phyloP scores from a whole-genome alignment of 1,140 invertebrate species.

The Dreissena rostriformis region DNA sequence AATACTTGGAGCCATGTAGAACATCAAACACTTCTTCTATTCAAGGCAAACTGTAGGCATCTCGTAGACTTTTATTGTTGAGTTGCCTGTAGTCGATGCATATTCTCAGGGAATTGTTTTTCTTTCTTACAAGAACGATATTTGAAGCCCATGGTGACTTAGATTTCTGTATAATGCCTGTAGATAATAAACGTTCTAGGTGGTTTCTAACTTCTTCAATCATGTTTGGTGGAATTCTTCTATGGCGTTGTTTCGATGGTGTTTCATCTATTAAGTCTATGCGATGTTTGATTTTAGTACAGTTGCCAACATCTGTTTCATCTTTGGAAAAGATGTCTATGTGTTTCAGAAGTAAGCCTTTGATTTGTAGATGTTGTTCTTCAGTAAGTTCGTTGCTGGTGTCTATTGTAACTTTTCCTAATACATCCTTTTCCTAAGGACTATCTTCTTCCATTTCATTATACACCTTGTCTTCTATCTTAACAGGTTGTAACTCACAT shows the following conservation, averaged over 20 bases:
- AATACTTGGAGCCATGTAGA: slow-evolving; percentile 2
- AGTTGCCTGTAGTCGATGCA: slow-evolving; percentile 32
- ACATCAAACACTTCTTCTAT: slow-evolving; percentile 50
- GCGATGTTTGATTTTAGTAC: slow-evolving; percentile 32
- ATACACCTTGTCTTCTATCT: slow-evolving; percentile 20
- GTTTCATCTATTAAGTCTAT: slow-evolving; percentile 49
- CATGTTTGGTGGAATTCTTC: slow-evolving; percentile 47
- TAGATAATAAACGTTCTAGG: slow-evolving; percentile 47
- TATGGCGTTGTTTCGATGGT: slow-evolving; percentile 51
- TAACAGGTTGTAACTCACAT: slow-evolving; percentile 59
- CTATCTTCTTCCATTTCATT: not conserved
- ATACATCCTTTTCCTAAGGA: not conserved
- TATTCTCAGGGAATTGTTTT: slow-evolving; percentile 36
- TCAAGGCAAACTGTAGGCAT: slow-evolving; percentile 30
- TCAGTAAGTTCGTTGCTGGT: not conserved
- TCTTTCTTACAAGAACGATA: slow-evolving; percentile 36
- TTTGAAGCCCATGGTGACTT: slow-evolving; percentile 43
- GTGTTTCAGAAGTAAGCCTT: slow-evolving; percentile 9
- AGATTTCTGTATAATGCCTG: slow-evolving; percentile 43
- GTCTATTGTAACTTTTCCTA: not conserved
- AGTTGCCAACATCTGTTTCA: slow-evolving; percentile 48
- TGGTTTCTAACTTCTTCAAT: slow-evolving; percentile 42
- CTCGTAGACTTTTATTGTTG: slow-evolving; percentile 28
- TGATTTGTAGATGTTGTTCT: slow-evolving; percentile 6
- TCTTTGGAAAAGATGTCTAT: slow-evolving; percentile 37